Base-by-base conservation (phyloP, 1,140 invertebrate species). In the Drosophila elegans region DNA sequence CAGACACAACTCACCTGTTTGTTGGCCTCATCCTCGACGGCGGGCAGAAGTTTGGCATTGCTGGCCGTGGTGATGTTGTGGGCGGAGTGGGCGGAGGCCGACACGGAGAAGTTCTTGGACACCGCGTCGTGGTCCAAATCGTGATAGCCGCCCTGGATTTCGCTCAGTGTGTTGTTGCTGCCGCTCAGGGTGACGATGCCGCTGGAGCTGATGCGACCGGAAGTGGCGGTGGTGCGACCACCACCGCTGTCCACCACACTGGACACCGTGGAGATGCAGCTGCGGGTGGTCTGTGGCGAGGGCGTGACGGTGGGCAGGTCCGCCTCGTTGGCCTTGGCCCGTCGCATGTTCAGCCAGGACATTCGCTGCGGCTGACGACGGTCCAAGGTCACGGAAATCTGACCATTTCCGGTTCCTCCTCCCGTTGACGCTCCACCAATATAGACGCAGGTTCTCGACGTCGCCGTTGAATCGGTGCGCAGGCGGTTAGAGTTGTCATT, bases 331-430 rank as follows among this genome's bases (percentile, higher is more conserved):
- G 78, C 86, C 67, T 78, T 81, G 63, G 75, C 83, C 1, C 83
- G 41, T n/a, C 83, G 80, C 90, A 91, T 91, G 66, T 91, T 91
- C 36, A 90, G 69, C 90, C 90, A 91, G 60, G 90, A 91, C 75
- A 90, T 57, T 34, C 90, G 86, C 34, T 91, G 90, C 3, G 84
- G 90, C 46, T 91, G 90, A 2, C 81, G 62, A 12, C 90, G 85
- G 38, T 91, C 90, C 21, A 91, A 39, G 1, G 90, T 91, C 1
- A 78, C 69, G 7, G 90, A 71, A 1, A 71, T 69, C 13, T 48
- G 42, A 0, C 61, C 60, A 34, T 66, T 36, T 67, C 71, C n/a
- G 38, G 27, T 39, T 34, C n/a, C 72, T 6, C 38, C 51, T 1
- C 39, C 25, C 7, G 36, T 49, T 13, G 52, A 55, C 16, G 82